phyloP scores from a whole-genome alignment of 2,113 vertebrate genomes.

The Bubo bubo region DNA sequence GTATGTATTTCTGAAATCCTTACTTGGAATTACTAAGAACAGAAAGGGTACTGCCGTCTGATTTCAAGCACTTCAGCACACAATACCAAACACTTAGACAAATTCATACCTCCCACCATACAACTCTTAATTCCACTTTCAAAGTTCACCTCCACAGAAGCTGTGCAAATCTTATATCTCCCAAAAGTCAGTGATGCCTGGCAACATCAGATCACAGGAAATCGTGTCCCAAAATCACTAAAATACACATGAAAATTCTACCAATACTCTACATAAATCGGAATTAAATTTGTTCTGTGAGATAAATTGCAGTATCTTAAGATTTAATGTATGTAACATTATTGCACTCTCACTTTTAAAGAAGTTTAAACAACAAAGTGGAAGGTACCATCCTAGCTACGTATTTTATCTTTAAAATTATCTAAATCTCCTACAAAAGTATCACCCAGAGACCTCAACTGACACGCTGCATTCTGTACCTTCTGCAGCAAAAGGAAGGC shows the following conservation, averaged over 20 bases:
- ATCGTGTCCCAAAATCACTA: neutral
- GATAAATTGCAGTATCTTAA: neutral
- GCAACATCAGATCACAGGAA: neutral
- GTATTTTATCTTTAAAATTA: neutral
- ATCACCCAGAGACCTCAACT: neutral
- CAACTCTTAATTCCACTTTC: neutral
- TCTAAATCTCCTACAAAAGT: neutral
- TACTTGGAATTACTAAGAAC: neutral
- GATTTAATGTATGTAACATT: neutral
- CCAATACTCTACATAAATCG: neutral
- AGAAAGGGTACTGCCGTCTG: neutral
- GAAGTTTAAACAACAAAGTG: neutral
- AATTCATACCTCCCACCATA: neutral
- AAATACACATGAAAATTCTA: neutral
- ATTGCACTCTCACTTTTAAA: neutral
- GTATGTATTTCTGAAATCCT: neutral
- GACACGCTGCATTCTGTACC: neutral
- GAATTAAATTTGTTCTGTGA: neutral
- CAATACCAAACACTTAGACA: neutral
- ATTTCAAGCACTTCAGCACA: neutral
- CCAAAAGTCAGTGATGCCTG: neutral
- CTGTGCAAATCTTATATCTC: neutral
- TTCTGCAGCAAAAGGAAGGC: slow-evolving; percentile 13
- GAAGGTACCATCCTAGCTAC: neutral
- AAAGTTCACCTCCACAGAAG: neutral